These are phyloP conservation scores for Acropternis orthonyx DNA, from an alignment of 2,797 vertebrate genomes.

Conservation along the genomic window DNA sequence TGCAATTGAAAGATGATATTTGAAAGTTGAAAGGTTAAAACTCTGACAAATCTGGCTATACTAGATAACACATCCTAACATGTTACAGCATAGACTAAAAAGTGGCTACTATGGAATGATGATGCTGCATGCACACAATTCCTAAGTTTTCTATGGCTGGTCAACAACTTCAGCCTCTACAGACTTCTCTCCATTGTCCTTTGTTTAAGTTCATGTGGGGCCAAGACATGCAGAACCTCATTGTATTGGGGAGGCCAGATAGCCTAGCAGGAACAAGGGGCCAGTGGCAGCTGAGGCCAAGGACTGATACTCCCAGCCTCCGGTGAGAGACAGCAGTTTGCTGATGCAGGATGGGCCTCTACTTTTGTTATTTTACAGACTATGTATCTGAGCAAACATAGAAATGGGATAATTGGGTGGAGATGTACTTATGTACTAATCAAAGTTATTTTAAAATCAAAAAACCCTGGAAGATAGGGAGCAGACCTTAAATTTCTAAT, in stretches of 20 bases:
- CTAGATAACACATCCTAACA: background rate
- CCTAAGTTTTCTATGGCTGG: background rate
- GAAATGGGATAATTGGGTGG: background rate
- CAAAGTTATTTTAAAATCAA: conserved; percentile 43
- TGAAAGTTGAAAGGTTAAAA: background rate
- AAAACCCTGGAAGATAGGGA: background rate
- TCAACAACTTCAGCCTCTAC: background rate
- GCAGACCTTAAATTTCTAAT: background rate
- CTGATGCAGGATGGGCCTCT: background rate
- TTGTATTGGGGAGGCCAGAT: fast-evolving
- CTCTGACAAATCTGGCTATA: background rate
- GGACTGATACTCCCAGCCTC: background rate
- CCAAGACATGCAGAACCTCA: fast-evolving
- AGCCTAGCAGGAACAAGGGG: background rate
- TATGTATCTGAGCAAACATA: fast-evolving
- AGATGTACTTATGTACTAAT: background rate
- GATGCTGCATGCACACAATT: background rate
- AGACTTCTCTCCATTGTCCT: background rate
- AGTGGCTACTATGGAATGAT: fast-evolving
- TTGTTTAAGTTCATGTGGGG: background rate
- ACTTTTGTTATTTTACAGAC: background rate
- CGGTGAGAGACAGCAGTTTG: background rate
- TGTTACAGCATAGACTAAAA: background rate
- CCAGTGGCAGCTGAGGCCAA: background rate
- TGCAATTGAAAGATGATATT: background rate